Percentiles rank a stretch among this genome's conserved stretches.
These are phyloP conservation scores for Anser brachyrhynchus DNA, from an alignment of 2,113 vertebrate species.

Conservation along the genomic window DNA sequence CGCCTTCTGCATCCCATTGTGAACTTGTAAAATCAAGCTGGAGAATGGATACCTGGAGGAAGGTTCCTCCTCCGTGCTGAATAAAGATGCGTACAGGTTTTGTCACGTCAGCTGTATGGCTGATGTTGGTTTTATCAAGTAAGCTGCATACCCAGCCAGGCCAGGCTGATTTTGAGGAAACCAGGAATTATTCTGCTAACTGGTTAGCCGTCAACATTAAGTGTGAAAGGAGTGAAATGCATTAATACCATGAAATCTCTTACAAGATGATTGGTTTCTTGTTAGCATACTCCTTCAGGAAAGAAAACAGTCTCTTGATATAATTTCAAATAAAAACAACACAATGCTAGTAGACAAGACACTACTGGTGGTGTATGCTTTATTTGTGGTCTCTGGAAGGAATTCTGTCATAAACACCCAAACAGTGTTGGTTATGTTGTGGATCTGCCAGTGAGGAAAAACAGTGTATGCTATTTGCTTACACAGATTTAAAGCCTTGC, in stretches of 20 bases:
- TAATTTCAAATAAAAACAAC: background rate
- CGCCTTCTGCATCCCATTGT: background rate
- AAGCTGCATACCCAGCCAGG: background rate
- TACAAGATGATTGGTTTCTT: background rate
- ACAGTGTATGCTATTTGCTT: background rate
- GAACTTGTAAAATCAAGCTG: background rate
- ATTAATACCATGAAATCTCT: background rate
- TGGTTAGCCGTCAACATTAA: background rate
- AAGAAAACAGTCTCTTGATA: background rate
- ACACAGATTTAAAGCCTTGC: background rate
- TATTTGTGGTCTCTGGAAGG: conserved; percentile 40
- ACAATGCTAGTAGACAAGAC: background rate
- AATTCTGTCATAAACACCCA: background rate
- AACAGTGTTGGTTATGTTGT: background rate
- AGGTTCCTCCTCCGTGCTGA: background rate
- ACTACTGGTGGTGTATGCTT: background rate
- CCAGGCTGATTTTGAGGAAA: background rate
- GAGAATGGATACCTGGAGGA: background rate
- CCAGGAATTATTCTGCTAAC: background rate
- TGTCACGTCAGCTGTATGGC: background rate
- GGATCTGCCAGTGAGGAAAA: background rate
- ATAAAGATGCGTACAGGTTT: background rate
- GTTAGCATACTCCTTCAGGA: background rate
- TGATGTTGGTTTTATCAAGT: background rate
- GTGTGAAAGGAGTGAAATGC: background rate